These are phyloP conservation scores for Nansenia antarctica DNA, from an alignment of 2,113 vertebrate genomes.

Conservation along the genomic window DNA sequence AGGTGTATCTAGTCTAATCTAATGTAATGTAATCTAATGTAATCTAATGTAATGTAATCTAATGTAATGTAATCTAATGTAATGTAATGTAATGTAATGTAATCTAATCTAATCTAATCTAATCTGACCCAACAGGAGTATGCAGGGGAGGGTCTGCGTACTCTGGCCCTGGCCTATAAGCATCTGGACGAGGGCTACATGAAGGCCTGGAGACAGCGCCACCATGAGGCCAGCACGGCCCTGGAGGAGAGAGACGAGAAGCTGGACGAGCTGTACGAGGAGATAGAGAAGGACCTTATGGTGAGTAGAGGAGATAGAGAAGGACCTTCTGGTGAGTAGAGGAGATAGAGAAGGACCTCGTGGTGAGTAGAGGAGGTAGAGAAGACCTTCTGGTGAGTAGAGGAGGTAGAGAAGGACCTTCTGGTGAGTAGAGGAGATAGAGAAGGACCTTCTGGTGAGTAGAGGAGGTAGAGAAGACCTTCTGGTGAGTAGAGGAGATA, in stretches of 20 bases:
- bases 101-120: too few relatives aligned
- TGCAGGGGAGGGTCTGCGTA: constrained; percentile 89
- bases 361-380: neutral
- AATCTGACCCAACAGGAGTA: constrained; percentile 77
- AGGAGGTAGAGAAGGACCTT: neutral
- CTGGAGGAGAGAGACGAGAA: constrained; percentile 81
- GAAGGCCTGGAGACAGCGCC: constrained; percentile 77
- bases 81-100: too few relatives aligned
- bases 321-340: constrained; percentile 80
- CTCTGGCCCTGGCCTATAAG: constrained; percentile 87
- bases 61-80: too few relatives aligned
- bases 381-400: neutral
- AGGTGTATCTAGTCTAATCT: too few relatives aligned
- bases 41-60: too few relatives aligned
- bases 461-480: too few relatives aligned
- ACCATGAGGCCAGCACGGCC: constrained; percentile 80
- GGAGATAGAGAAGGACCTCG: neutral
- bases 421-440: too few relatives aligned
- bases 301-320: constrained; percentile 67
- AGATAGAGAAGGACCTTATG: constrained; percentile 88
- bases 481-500: too few relatives aligned
- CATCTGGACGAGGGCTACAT: constrained; percentile 79
- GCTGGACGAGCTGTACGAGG: constrained; percentile 83
- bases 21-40: too few relatives aligned
- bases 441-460: too few relatives aligned